Evolutionary conservation across 2,797 vertebrate species (phyloP).

Genomic region (Gallinago nigripennis): DNA sequence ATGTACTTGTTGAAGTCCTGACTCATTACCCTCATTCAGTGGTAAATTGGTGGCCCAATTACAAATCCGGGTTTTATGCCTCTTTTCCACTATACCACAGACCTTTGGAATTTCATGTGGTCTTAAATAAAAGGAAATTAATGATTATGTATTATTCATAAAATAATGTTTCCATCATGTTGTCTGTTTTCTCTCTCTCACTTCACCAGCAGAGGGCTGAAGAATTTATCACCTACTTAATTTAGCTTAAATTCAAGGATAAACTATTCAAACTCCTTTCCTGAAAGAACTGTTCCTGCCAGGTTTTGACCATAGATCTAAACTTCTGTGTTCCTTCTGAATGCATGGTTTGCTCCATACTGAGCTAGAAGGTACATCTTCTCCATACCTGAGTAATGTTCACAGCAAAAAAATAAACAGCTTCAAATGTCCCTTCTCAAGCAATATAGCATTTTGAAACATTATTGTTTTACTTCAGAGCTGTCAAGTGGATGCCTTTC

Average conservation of each 20-base stretch:
- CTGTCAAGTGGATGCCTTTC: background rate
- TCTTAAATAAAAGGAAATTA: background rate
- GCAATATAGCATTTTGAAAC: background rate
- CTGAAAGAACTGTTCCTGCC: background rate
- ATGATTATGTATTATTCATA: background rate
- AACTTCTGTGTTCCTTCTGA: background rate
- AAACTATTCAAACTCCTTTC: background rate
- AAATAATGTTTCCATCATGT: background rate
- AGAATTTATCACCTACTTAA: background rate
- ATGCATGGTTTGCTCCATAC: rapidly evolving
- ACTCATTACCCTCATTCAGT: background rate
- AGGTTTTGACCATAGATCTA: background rate
- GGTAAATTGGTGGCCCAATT: background rate
- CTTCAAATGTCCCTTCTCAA: background rate
- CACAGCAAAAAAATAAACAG: background rate
- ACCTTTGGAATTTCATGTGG: background rate
- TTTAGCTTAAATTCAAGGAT: background rate
- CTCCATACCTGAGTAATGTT: background rate
- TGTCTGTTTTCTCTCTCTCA: background rate
- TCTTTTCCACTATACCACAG: background rate
- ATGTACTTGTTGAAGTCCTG: background rate
- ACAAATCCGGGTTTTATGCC: background rate
- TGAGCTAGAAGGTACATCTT: background rate
- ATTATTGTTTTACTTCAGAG: background rate
- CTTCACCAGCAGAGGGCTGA: background rate